Percentiles rank a stretch among this genome's conserved stretches.
Conservation (phyloP, 2,113 vertebrate species). For the Lagenorhynchus albirostris region DNA sequence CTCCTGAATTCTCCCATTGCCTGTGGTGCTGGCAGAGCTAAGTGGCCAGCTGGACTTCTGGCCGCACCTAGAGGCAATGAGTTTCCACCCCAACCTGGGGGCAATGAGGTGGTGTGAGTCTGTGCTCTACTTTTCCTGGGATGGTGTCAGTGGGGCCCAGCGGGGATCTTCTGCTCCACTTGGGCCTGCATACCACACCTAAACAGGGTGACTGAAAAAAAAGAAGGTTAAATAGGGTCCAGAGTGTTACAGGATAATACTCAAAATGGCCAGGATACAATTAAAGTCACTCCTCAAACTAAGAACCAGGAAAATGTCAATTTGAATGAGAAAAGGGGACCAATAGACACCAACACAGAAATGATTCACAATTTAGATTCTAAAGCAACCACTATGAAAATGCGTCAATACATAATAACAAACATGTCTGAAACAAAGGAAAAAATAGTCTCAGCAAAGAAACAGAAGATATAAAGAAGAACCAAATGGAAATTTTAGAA, state of each 20-base stretch:
- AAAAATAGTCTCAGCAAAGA: background rate
- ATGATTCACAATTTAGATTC: background rate
- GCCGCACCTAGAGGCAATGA: too few species aligned
- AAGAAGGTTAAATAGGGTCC: background rate
- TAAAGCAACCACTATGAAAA: background rate
- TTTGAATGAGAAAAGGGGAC: background rate
- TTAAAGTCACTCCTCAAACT: background rate
- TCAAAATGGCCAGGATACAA: background rate
- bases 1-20: too few species aligned
- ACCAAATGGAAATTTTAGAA: background rate
- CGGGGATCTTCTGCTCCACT: background rate
- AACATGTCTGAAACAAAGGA: background rate
- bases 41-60: background rate
- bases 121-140: background rate
- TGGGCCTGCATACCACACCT: background rate
- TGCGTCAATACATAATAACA: background rate
- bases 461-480: background rate
- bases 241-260: background rate
- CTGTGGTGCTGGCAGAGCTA: background rate
- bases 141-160: background rate
- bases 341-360: background rate
- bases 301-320: background rate
- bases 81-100: background rate
- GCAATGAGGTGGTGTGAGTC: background rate
- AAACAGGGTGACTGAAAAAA: background rate